Conservation (phyloP, 2,113 vertebrate genomes). For the Myrmophylax atrothorax region DNA sequence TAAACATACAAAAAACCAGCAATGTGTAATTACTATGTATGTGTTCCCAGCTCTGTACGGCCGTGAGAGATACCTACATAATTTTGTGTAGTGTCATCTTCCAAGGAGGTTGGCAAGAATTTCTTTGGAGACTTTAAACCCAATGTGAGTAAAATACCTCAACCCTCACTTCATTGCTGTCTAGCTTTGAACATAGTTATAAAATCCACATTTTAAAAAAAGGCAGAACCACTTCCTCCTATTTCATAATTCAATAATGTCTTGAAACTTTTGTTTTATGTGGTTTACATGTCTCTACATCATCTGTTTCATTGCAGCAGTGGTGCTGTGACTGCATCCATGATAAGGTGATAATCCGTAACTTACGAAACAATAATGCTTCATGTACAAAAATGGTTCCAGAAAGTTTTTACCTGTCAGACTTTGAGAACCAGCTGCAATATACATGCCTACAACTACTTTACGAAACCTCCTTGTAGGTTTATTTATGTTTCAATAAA, state of each 20-base stretch:
- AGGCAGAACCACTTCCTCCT: not conserved
- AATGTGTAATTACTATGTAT: not conserved
- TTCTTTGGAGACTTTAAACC: not conserved
- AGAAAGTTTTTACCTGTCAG: not conserved
- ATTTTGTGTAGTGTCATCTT: not conserved
- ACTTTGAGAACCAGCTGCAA: not conserved
- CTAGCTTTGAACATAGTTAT: not conserved
- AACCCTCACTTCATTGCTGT: not conserved
- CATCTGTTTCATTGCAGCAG: not conserved
- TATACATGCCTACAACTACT: not conserved
- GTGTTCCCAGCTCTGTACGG: not conserved
- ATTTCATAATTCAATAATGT: not conserved
- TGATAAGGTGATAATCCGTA: not conserved
- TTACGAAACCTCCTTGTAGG: not conserved
- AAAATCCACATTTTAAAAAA: not conserved
- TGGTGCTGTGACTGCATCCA: not conserved
- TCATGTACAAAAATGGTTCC: not conserved
- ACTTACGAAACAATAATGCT: not conserved
- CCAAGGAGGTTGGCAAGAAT: not conserved
- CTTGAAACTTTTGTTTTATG: not conserved
- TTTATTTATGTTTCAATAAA: constrained; percentile 3
- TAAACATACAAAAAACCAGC: not conserved
- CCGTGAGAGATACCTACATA: not conserved
- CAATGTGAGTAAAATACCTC: not conserved
- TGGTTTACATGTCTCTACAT: not conserved